Conservation (phyloP, 2,797 vertebrate genomes). For the Anguilla megastoma region DNA sequence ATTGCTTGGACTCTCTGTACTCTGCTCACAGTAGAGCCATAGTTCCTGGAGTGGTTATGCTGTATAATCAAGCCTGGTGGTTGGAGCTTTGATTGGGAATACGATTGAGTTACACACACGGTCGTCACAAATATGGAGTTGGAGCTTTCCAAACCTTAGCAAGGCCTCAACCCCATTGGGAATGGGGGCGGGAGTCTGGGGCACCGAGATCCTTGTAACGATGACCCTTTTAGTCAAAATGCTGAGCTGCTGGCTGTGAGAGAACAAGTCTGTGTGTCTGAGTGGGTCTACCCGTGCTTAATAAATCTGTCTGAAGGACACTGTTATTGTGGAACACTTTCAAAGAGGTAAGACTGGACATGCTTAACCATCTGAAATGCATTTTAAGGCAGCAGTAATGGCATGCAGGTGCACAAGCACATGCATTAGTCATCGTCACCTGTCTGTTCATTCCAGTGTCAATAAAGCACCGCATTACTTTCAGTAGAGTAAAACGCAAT, state of each 20-base stretch:
- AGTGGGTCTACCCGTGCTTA: neutral
- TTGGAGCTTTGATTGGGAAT: slow-evolving; percentile 8
- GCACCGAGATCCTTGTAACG: neutral
- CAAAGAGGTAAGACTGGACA: neutral
- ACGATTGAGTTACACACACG: neutral
- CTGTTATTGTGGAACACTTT: slow-evolving; percentile 20
- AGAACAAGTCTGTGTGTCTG: neutral
- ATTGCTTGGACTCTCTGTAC: neutral
- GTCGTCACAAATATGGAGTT: slow-evolving; percentile 5
- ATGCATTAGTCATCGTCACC: neutral
- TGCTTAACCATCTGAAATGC: slow-evolving; percentile 27
- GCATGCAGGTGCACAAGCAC: slow-evolving; percentile 11
- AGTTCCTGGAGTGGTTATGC: neutral
- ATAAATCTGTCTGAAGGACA: neutral
- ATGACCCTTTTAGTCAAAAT: neutral
- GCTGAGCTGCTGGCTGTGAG: neutral
- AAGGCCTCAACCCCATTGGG: neutral
- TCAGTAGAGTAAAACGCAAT: neutral
- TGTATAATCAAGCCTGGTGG: slow-evolving; percentile 8
- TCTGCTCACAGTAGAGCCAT: neutral
- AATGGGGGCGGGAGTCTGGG: neutral
- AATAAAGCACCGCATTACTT: neutral
- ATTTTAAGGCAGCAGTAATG: slow-evolving; percentile 25
- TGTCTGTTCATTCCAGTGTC: neutral
- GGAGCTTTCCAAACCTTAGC: neutral